phyloP scores from a whole-genome alignment of 2,797 vertebrate genomes.

The Rhyacichthys aspro region DNA sequence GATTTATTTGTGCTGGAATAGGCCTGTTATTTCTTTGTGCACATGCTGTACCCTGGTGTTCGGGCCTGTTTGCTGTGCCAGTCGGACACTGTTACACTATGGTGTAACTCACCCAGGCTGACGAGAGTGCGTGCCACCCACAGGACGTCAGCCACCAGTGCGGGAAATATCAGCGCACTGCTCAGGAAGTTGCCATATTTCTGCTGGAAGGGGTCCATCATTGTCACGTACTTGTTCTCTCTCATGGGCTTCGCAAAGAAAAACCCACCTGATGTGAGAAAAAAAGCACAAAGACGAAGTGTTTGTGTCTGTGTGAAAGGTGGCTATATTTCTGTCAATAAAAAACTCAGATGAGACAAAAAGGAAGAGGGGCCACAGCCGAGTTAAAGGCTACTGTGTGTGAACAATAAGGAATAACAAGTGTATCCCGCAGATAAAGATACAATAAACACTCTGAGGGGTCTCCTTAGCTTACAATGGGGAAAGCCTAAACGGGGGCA shows the following conservation, averaged over 20 bases:
- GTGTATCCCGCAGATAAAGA: conserved; percentile 40
- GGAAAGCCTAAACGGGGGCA: conserved; percentile 13
- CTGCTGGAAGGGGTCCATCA: conserved; percentile 86
- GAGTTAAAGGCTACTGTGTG: background rate
- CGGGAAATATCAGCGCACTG: conserved; percentile 73
- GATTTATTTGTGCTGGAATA: background rate
- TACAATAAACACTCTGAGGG: conserved; percentile 31
- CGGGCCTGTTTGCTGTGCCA: background rate
- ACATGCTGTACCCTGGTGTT: conserved; percentile 12
- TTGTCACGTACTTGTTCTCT: conserved; percentile 82
- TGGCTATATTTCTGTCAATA: background rate
- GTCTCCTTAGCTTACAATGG: conserved; percentile 42
- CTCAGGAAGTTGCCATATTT: conserved; percentile 81
- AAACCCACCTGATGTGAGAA: conserved; percentile 75
- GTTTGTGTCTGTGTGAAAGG: background rate
- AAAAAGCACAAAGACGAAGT: background rate
- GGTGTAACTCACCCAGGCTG: conserved; percentile 70
- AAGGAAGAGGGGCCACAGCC: conserved; percentile 10
- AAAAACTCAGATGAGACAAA: background rate
- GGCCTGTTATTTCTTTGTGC: conserved; percentile 17
- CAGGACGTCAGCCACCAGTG: conserved; percentile 72
- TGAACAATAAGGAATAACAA: conserved; percentile 27
- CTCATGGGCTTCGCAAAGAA: conserved; percentile 87
- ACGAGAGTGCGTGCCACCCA: conserved; percentile 78
- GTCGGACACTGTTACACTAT: conserved; percentile 15